These are phyloP conservation scores for Vicugna pacos DNA, from an alignment of 2,113 vertebrate genomes.

Conservation along the genomic window DNA sequence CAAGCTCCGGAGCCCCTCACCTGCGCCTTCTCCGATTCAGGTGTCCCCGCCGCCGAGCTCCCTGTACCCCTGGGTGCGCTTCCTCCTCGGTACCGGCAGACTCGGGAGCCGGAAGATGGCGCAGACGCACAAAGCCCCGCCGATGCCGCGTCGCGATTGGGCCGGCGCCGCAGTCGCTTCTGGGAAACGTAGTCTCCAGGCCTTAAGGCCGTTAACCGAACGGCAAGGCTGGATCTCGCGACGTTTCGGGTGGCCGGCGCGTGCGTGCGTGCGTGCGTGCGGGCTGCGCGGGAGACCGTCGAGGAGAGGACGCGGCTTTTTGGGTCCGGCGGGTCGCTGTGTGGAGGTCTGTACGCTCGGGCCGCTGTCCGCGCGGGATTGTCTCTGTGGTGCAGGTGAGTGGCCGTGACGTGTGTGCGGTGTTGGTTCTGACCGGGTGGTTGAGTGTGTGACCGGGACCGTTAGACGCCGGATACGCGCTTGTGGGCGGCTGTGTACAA, in stretches of 20 bases:
- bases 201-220: fast-evolving
- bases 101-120: slow-evolving; percentile 10
- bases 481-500: not conserved
- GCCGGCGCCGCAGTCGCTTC: not conserved
- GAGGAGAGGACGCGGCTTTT: fast-evolving
- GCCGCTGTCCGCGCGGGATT: fast-evolving
- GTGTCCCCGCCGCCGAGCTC: not conserved
- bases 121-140: not conserved
- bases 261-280: fast-evolving
- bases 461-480: too few relatives aligned
- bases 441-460: not conserved
- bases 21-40: not conserved
- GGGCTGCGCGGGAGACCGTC: fast-evolving
- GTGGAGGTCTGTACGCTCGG: fast-evolving
- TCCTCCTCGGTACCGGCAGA: not conserved
- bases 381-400: too few relatives aligned
- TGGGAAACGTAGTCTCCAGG: slow-evolving; percentile 57
- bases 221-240: fast-evolving
- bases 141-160: not conserved
- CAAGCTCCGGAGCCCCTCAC: not conserved
- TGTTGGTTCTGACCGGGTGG: not conserved
- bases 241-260: not conserved
- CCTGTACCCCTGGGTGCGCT: fast-evolving
- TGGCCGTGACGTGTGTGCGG: too few relatives aligned
- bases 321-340: fast-evolving